These are phyloP conservation scores for Euglossa dilemma DNA, from an alignment of 1,140 invertebrate genomes.

Conservation along the genomic window DNA sequence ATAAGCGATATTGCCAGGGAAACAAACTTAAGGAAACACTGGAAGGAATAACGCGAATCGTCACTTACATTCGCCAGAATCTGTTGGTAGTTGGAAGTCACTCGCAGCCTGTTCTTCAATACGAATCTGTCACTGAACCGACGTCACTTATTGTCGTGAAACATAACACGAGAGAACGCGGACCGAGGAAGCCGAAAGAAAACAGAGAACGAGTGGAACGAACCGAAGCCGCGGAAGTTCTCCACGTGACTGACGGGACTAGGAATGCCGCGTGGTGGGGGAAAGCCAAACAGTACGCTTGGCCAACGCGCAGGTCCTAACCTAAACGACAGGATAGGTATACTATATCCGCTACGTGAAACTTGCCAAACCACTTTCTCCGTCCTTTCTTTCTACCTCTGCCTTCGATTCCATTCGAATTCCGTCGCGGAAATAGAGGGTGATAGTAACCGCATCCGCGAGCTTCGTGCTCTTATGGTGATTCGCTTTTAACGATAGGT, in stretches of 20 bases:
- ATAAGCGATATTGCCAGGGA: no score
- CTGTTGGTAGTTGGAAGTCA: background rate
- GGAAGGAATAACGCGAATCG: background rate
- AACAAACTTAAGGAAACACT: no score
- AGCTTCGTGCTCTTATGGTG: background rate
- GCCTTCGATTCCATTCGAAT: background rate
- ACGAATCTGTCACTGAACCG: background rate
- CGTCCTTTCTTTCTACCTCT: background rate
- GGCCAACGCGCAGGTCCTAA: constrained; percentile 23
- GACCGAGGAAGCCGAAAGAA: background rate
- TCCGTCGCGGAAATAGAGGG: background rate
- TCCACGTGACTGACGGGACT: constrained; percentile 36
- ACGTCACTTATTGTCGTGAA: background rate
- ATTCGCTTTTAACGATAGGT: background rate
- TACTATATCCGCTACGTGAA: background rate
- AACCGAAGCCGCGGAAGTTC: constrained; percentile 20
- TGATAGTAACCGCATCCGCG: background rate
- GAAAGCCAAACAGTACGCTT: background rate
- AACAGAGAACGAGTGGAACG: background rate
- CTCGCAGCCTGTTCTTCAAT: background rate
- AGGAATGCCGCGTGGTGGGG: background rate
- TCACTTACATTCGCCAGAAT: background rate
- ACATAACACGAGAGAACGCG: background rate
- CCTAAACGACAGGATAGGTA: background rate
- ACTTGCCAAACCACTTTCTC: background rate